Percentiles rank a stretch among this genome's conserved stretches.
Conservation (phyloP, 2,797 vertebrate genomes). For the Danio albolineatus region DNA sequence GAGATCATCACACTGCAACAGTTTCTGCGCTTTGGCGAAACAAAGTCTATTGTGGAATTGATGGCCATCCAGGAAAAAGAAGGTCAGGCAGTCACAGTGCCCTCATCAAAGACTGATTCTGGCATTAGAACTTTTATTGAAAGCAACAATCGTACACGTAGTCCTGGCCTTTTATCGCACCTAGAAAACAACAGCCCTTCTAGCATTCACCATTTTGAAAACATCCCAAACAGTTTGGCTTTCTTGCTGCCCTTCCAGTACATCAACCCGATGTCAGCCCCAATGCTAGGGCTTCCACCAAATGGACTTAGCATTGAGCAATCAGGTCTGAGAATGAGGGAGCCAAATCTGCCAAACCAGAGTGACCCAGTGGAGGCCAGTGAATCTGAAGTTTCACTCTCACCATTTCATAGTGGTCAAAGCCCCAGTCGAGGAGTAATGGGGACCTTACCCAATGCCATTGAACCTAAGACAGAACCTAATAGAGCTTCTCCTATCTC, state of each 20-base stretch:
- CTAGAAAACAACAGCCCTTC: slow-evolving; percentile 98
- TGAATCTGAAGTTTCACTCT: slow-evolving; percentile 95
- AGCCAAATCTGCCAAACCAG: slow-evolving; percentile 91
- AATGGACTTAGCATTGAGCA: slow-evolving; percentile 94
- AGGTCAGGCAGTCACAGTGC: slow-evolving; percentile 97
- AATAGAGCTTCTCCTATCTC: slow-evolving; percentile 90
- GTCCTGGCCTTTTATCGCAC: slow-evolving; percentile 94
- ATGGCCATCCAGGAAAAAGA: slow-evolving; percentile 99
- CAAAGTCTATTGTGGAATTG: slow-evolving; percentile 99
- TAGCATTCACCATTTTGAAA: slow-evolving; percentile 99
- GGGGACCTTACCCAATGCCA: slow-evolving; percentile 87
- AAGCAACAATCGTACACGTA: slow-evolving; percentile 97
- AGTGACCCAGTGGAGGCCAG: slow-evolving; percentile 94
- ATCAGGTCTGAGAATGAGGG: slow-evolving; percentile 88
- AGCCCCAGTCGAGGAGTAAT: slow-evolving; percentile 88
- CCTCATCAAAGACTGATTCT: slow-evolving; percentile 96
- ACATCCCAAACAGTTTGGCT: slow-evolving; percentile 98
- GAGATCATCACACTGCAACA: slow-evolving; percentile 99
- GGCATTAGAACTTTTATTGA: slow-evolving; percentile 99
- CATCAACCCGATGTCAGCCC: slow-evolving; percentile 97
- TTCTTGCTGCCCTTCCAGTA: slow-evolving; percentile 98
- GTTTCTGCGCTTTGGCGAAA: slow-evolving; percentile 98
- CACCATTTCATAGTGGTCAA: slow-evolving; percentile 90
- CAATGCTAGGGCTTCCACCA: slow-evolving; percentile 95
- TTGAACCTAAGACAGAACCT: slow-evolving; percentile 96